phyloP scores from a whole-genome alignment of 2,888 invertebrate genomes.

The Trachelus troglodyta region DNA sequence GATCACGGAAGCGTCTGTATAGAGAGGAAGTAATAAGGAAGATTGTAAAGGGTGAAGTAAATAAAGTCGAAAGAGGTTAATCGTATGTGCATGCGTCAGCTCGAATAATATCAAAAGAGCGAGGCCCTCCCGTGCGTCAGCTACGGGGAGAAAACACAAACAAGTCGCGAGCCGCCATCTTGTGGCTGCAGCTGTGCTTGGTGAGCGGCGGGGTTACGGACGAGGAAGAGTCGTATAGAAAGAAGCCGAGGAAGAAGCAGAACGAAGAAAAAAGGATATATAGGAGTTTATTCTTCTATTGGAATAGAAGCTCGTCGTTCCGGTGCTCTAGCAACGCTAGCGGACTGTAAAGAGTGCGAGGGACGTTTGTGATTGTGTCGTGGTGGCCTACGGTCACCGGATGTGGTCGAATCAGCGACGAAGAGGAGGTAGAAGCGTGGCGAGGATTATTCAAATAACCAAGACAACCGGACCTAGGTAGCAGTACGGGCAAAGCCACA shows the following conservation, averaged over 20 bases:
- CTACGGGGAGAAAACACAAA: slow-evolving; percentile 40
- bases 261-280: neutral
- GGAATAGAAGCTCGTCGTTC: neutral
- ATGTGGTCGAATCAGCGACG: slow-evolving; percentile 48
- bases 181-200: slow-evolving; percentile 47
- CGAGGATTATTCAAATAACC: slow-evolving; percentile 42
- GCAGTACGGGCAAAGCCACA: slow-evolving; percentile 33
- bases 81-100: neutral
- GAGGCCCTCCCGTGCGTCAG: neutral
- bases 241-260: neutral
- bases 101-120: neutral
- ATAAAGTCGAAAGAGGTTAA: slow-evolving; percentile 3
- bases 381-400: slow-evolving; percentile 51
- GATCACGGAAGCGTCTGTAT: slow-evolving; percentile 20
- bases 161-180: slow-evolving; percentile 53
- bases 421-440: slow-evolving; percentile 27
- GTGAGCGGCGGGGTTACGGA: slow-evolving; percentile 10
- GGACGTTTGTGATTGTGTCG: slow-evolving; percentile 18
- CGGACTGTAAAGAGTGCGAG: neutral
- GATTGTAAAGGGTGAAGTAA: neutral
- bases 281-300: neutral
- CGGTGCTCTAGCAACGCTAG: neutral
- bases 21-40: neutral
- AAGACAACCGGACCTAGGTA: slow-evolving; percentile 44
- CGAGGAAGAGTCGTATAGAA: neutral